These are phyloP conservation scores for Dipodomys spectabilis DNA, from an alignment of 2,113 vertebrate genomes.

Conservation along the genomic window DNA sequence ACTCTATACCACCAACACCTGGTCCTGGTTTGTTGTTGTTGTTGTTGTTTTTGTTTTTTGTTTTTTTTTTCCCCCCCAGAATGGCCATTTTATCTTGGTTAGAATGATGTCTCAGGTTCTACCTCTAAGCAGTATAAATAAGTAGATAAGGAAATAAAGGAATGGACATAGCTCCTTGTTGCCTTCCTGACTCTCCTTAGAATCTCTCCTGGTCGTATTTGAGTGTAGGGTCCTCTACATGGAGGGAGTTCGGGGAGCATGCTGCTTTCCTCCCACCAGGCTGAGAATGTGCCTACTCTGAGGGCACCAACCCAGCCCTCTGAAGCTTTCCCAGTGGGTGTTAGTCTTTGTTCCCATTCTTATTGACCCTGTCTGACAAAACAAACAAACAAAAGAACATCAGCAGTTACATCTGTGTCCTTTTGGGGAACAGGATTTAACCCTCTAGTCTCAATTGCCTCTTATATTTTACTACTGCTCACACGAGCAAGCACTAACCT, in stretches of 20 bases:
- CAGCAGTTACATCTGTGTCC: background rate
- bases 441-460: background rate
- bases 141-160: background rate
- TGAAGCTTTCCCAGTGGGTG: background rate
- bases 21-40: too few relatives aligned
- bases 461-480: background rate
- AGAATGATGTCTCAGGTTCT: background rate
- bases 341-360: background rate
- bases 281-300: background rate
- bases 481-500: background rate
- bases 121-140: background rate
- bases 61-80: background rate
- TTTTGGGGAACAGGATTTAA: background rate
- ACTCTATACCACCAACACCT: background rate
- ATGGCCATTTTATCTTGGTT: background rate
- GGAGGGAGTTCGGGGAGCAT: background rate
- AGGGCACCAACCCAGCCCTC: accelerated
- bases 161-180: background rate
- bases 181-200: background rate
- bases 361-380: background rate
- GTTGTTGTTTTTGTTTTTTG: too few relatives aligned
- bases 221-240: background rate
- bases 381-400: background rate
- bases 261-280: background rate
- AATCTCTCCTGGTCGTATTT: background rate